Conservation (phyloP, 2,888 invertebrate genomes). For the Scelioninae gen. 2 region DNA sequence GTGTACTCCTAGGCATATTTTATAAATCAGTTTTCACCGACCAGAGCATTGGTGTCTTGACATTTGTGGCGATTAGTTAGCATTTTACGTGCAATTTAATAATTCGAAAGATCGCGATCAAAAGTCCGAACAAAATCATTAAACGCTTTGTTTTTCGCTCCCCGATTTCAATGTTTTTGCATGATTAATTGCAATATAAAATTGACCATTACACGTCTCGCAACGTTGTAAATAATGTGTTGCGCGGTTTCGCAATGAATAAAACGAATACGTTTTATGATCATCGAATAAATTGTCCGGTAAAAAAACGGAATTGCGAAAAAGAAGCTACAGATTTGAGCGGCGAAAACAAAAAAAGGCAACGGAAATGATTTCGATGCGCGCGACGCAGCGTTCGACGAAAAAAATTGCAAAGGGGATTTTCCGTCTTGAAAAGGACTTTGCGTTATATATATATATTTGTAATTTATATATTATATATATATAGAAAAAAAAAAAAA, state of each 20-base stretch:
- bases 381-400: not conserved
- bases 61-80: constrained; percentile 16
- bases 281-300: constrained; percentile 25
- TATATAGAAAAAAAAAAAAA: not conserved
- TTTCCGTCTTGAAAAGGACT: not conserved
- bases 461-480: constrained; percentile 14
- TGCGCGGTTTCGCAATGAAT: constrained; percentile 25
- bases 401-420: not conserved
- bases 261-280: constrained; percentile 23
- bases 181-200: constrained; percentile 21
- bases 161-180: constrained; percentile 29
- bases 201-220: constrained; percentile 20
- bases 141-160: constrained; percentile 16
- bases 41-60: constrained; percentile 7
- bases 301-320: no score
- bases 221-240: constrained; percentile 32
- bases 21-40: constrained; percentile 8
- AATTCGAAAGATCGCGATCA: constrained; percentile 30
- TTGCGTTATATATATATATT: not conserved
- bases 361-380: constrained; percentile 5
- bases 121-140: constrained; percentile 22
- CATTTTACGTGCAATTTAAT: constrained; percentile 24
- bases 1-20: no score
- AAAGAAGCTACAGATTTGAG: no score
- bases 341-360: constrained; percentile 1